Conservation (phyloP, 2,888 invertebrate genomes). For the Synanthedon vespiformis region DNA sequence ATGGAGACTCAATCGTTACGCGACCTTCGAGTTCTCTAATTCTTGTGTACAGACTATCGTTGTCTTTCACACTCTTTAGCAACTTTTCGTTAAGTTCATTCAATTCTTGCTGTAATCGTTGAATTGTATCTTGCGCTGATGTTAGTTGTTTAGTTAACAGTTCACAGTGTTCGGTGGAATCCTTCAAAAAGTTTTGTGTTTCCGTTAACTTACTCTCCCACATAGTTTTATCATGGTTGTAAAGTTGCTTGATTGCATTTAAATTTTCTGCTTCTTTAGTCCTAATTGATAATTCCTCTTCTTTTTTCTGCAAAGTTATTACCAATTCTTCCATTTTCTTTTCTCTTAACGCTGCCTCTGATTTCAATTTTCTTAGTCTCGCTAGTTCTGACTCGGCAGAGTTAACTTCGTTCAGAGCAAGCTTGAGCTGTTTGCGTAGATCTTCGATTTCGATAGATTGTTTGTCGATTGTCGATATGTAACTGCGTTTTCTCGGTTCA, state of each 20-base stretch:
- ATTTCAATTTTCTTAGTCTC: conserved; percentile 76
- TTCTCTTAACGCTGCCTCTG: conserved; percentile 78
- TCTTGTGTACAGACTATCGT: conserved; percentile 78
- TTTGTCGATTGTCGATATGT: conserved; percentile 71
- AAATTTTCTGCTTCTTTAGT: conserved; percentile 78
- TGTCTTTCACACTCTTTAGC: conserved; percentile 80
- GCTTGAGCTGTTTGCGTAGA: conserved; percentile 76
- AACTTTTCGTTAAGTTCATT: conserved; percentile 75
- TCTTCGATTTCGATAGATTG: conserved; percentile 77
- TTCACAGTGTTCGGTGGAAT: conserved; percentile 76
- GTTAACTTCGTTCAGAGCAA: conserved; percentile 72
- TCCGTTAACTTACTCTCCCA: conserved; percentile 77
- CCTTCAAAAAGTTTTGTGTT: conserved; percentile 75
- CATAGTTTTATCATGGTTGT: conserved; percentile 74
- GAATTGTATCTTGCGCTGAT: conserved; percentile 74
- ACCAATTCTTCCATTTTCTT: conserved; percentile 83
- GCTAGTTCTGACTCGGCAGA: conserved; percentile 80
- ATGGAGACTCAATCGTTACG: conserved; percentile 56
- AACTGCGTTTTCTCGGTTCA: conserved; percentile 64
- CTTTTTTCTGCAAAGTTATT: conserved; percentile 79
- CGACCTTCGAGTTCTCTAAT: conserved; percentile 79
- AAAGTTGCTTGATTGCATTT: conserved; percentile 71
- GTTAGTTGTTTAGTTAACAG: conserved; percentile 75
- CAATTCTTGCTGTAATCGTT: conserved; percentile 76
- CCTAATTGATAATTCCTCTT: conserved; percentile 78